These are phyloP conservation scores for Danaus melanippus DNA, from an alignment of 1,140 invertebrate species.

Conservation along the genomic window DNA sequence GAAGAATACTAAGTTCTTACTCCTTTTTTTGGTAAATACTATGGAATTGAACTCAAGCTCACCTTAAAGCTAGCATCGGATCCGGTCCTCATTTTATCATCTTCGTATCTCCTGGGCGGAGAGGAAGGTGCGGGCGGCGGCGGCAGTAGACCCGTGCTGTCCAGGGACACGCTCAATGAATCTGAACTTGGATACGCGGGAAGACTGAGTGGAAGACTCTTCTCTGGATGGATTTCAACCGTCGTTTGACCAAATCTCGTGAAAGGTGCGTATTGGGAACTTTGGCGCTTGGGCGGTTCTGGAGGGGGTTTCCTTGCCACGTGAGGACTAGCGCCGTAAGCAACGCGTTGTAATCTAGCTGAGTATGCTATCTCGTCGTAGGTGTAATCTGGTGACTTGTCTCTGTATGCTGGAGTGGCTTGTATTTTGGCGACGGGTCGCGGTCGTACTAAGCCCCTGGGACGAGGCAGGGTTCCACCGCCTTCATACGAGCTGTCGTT, in stretches of 20 bases:
- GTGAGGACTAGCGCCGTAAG: constrained; percentile 73
- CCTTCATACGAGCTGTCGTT: constrained; percentile 83
- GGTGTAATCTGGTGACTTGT: constrained; percentile 72
- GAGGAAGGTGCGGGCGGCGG: constrained; percentile 74
- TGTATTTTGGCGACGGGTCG: constrained; percentile 89
- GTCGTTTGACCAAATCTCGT: constrained; percentile 73
- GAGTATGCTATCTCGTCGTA: constrained; percentile 70
- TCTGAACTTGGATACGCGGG: constrained; percentile 76
- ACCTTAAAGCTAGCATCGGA: constrained; percentile 91
- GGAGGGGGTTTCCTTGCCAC: constrained; percentile 84
- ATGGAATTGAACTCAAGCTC: constrained; percentile 12
- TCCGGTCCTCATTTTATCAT: constrained; percentile 81
- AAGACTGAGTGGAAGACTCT: constrained; percentile 72
- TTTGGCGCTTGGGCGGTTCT: constrained; percentile 87
- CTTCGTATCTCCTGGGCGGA: constrained; percentile 74
- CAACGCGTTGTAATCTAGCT: constrained; percentile 56
- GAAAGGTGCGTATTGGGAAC: constrained; percentile 72
- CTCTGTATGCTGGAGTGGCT: constrained; percentile 73
- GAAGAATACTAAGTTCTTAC: too few species aligned
- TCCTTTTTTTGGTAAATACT: not conserved
- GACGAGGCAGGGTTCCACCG: constrained; percentile 88
- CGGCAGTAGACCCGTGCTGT: constrained; percentile 72
- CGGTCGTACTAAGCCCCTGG: constrained; percentile 84
- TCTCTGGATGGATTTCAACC: constrained; percentile 77
- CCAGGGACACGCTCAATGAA: constrained; percentile 72